Conservation (phyloP, 37 sponge, comb jelly and placozoan genomes). For the Beroe ovata region DNA sequence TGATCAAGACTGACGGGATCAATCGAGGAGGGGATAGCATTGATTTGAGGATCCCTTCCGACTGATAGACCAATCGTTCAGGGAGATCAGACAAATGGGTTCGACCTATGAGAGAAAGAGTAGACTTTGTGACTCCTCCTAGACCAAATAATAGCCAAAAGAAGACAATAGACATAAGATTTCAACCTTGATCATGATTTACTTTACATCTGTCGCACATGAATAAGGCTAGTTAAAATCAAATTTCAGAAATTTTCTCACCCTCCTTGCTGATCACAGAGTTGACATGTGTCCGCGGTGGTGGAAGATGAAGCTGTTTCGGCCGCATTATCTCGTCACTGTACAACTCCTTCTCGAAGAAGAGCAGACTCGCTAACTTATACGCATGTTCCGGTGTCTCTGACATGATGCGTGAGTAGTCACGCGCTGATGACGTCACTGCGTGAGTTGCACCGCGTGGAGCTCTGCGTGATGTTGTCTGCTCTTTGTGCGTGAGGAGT, state of each 20-base stretch:
- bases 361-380: constrained; percentile 46
- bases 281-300: constrained; percentile 61
- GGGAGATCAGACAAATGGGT: constrained; percentile 17
- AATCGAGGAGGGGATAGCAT: constrained; percentile 43
- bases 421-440: background rate
- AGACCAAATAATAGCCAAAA: too few relatives aligned
- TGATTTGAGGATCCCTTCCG: constrained; percentile 42
- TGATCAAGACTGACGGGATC: background rate
- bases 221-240: too few relatives aligned
- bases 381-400: constrained; percentile 65
- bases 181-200: too few relatives aligned
- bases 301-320: constrained; percentile 26
- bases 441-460: background rate
- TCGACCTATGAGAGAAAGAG: constrained; percentile 21
- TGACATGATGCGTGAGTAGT: constrained; percentile 17
- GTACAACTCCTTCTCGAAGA: constrained; percentile 68
- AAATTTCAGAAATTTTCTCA: too few relatives aligned
- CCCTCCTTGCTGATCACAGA: constrained; percentile 55
- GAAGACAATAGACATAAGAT: too few relatives aligned
- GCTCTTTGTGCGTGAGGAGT: background rate
- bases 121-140: too few relatives aligned
- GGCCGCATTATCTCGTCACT: constrained; percentile 67
- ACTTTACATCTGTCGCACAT: too few relatives aligned
- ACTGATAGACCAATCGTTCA: constrained; percentile 41
- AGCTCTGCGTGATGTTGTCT: background rate